phyloP scores from a whole-genome alignment of 2,113 vertebrate genomes.

The Clarias macrocephalus region DNA sequence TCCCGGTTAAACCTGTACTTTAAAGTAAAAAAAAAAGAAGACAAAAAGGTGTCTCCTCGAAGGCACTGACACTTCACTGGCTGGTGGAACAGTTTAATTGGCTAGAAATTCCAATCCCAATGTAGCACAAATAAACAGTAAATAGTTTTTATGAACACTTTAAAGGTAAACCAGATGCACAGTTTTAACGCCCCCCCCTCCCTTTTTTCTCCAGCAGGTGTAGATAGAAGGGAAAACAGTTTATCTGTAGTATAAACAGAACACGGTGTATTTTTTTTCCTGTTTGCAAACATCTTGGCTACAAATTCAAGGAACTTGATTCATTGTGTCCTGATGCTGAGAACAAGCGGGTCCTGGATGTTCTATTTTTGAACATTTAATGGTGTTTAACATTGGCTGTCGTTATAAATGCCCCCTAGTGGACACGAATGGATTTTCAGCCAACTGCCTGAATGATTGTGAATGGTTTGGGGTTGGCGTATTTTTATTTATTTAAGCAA shows the following conservation, averaged over 20 bases:
- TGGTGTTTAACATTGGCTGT: not conserved
- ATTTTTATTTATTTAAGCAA: not conserved
- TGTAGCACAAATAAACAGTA: not conserved
- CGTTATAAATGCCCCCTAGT: not conserved
- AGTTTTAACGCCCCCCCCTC: accelerated
- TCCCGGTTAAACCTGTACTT: not conserved
- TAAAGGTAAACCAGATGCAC: not conserved
- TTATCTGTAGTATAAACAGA: not conserved
- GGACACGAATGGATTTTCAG: not conserved
- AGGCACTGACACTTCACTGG: not conserved
- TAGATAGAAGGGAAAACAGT: not conserved
- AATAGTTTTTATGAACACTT: not conserved
- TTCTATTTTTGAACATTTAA: not conserved
- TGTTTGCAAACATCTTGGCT: not conserved
- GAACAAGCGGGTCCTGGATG: conserved; percentile 10
- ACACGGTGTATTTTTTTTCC: not conserved
- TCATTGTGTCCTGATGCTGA: not conserved
- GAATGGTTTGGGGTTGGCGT: not conserved
- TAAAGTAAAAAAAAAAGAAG: not conserved
- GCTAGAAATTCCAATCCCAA: not conserved
- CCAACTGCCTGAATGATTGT: not conserved
- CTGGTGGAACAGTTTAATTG: not conserved
- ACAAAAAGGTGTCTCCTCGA: not conserved
- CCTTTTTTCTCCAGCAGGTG: not conserved
- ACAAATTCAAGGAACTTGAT: not conserved